Evolutionary conservation across 1,140 invertebrate species (phyloP).

Genomic region (Sesamia nonagrioides): DNA sequence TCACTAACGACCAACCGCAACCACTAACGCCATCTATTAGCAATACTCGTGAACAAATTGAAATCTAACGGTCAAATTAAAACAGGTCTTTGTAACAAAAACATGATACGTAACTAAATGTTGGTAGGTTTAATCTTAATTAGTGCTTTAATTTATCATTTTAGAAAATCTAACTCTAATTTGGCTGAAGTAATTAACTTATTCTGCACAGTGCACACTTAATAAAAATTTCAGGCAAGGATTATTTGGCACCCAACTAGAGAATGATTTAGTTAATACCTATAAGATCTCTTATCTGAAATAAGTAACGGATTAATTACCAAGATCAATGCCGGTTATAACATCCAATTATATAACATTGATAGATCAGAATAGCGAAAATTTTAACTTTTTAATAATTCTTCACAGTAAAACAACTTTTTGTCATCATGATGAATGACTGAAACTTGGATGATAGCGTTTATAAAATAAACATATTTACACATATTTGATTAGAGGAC

Average conservation of each 20-base stretch:
- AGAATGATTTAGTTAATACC: neutral
- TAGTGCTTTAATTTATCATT: constrained; percentile 10
- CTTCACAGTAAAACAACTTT: constrained; percentile 4
- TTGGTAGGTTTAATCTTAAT: constrained; percentile 20
- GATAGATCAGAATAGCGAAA: neutral
- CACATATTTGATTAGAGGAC: constrained; percentile 1
- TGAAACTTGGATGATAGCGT: too few species aligned
- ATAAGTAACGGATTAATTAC: neutral
- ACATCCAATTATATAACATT: neutral
- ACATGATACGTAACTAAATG: neutral
- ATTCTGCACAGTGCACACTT: neutral
- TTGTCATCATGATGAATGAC: neutral
- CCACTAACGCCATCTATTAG: constrained; percentile 61
- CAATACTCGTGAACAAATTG: neutral
- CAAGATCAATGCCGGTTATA: neutral
- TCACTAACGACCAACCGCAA: constrained; percentile 5
- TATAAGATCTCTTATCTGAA: neutral
- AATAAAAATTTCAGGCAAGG: constrained; percentile 3
- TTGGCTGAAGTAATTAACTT: constrained; percentile 15
- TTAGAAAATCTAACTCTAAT: neutral
- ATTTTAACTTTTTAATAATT: constrained; percentile 1
- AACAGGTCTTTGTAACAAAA: constrained; percentile 18
- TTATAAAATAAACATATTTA: neutral
- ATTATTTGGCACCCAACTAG: neutral
- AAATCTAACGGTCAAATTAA: constrained; percentile 37